Base-by-base conservation (phyloP, 2,797 vertebrate species). In the Hafferia zeledoni region DNA sequence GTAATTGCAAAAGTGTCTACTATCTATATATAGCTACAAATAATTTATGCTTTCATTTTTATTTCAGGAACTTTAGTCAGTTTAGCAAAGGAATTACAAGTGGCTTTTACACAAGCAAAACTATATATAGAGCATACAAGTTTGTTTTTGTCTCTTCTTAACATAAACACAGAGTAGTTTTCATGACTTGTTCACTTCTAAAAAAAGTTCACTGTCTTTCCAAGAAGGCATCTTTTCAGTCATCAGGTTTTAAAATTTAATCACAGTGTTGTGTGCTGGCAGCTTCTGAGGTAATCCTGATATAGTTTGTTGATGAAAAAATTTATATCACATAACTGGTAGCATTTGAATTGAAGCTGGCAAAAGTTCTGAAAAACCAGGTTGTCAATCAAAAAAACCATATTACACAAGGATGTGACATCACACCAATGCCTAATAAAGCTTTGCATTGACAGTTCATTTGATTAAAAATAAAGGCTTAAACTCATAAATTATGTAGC, bases 401-500 rank as follows among this genome's bases (percentile, higher is more conserved):
- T 89, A 79, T 80, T 93, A 94, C 60, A 90, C 85, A 91, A 90
- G 35, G 33, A 79, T 88, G 77, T 96, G 86, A 96, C 91, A 94
- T 83, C 92, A 91, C 56, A 91, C 55, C 70, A 60, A 47, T 71
- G 67, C n/a, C 71, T 89, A 94, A 93, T 91, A 94, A 91, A 94
- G 80, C 70, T 87, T 24, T 80, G 75, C 77, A 93, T 64, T 68
- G 91, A 96, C 95, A 92, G 80, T 84, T 94, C 39, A 56, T 90
- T 82, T 80, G 60, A 94, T 84, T 93, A 89, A 94, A 95, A 95
- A 79, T 88, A 93, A 87, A 91, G 47, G 28, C 59, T 79, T 71
- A 71, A 55, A 93, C 61, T 95, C 87, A 94, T 95, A 81, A 92
- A 92, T 95, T 93, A 94, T 91, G 90, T 71, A 97, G 89, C 69